Percentiles rank a stretch among this genome's conserved stretches.
Evolutionary conservation across 2,797 vertebrate species (phyloP).

Genomic region (Pampus argenteus): DNA sequence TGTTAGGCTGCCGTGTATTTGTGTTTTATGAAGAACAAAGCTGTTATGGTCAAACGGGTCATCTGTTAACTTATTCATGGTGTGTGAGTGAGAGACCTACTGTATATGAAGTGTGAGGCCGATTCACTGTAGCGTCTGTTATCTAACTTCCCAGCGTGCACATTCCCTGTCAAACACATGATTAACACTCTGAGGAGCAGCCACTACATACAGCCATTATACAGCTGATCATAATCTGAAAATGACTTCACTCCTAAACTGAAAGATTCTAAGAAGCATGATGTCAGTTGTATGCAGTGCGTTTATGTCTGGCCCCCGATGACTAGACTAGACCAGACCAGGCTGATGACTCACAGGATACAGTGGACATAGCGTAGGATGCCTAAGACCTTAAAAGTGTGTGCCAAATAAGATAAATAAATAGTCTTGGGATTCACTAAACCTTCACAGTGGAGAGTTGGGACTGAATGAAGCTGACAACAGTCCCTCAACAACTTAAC

Average conservation of each 20-base stretch:
- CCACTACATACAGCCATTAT: not conserved
- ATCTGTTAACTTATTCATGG: not conserved
- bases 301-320: conserved; percentile 44
- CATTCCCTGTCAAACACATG: conserved; percentile 29
- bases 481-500: conserved; percentile 51
- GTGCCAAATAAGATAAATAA: conserved; percentile 19
- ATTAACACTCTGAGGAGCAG: conserved; percentile 14
- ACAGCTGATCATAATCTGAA: conserved; percentile 7
- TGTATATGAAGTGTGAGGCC: not conserved
- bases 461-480: conserved; percentile 22
- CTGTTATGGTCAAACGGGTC: not conserved
- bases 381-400: not conserved
- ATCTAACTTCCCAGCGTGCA: conserved; percentile 23
- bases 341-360: conserved; percentile 62
- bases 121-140: conserved; percentile 16
- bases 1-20: not conserved
- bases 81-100: not conserved
- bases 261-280: conserved; percentile 29
- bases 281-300: conserved; percentile 52
- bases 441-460: conserved; percentile 12
- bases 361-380: not conserved
- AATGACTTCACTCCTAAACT: conserved; percentile 18
- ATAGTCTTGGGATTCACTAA: conserved; percentile 21
- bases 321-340: conserved; percentile 14
- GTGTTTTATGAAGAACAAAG: not conserved